Evolutionary conservation across 2,797 vertebrate genomes (phyloP), one percentile per base, ranked within the genome.

Genomic region (Tiaroga cobitis): DNA sequence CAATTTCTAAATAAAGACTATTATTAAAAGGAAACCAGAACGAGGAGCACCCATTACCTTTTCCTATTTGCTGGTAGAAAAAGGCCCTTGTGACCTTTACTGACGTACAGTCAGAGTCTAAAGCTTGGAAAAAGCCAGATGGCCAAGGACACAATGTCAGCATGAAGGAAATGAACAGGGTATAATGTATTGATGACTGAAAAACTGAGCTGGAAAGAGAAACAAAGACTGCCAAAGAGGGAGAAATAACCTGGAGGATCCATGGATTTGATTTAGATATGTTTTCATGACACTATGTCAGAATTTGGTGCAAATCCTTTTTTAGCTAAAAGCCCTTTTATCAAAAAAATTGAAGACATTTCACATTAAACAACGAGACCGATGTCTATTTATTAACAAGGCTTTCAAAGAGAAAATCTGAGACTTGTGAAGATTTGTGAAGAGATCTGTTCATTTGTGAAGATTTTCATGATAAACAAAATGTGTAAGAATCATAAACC

Each of bases 71-170:
- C 56, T 73, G n/a, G 59, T 83, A 39, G 29, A 83, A 80, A 83
- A 26, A 80, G 46, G 46, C 51, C 65, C 26, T 80, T 15, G n/a
- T 26, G 24, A 78, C 24, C 69, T 87, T 59, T 19, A 26, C 76
- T 81, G 79, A 81, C 88, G 82, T 54, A 77, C 83, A 81, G 89
- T 90, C 85, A 61, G 85, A 88, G 89, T 83, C 87, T 81, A 87
- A 88, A 15, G 90, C 91, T 91, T 85, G 90, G 89, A 91, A 93
- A 92, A 92, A 89, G 79, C 79, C 87, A 84, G 87, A 81, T 74
- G 87, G 89, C 85, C 89, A 91, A 91, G 88, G 90, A 92, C 91
- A 91, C 88, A 85, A 83, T 92, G 90, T 87, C 85, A 91, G 85
- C 59, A 10, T 39, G 37, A 75, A 85, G 89, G 85, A 89, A 81